Percentiles rank a stretch among this genome's conserved stretches.
Evolutionary conservation across 2,797 vertebrate species (phyloP).

Genomic region (Premnoplex brunnescens): DNA sequence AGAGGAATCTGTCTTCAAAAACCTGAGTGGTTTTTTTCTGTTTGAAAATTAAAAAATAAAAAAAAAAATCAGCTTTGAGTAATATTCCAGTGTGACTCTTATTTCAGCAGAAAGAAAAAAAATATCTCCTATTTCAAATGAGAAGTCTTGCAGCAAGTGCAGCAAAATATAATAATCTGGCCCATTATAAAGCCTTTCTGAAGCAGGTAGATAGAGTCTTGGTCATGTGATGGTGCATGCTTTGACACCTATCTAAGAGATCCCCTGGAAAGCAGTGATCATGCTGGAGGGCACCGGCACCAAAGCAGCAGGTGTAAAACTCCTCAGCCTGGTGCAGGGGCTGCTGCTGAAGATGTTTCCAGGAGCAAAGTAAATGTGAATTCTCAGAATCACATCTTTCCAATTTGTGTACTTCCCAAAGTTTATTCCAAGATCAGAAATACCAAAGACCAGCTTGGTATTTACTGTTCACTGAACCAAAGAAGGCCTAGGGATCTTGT

Average conservation of each 20-base stretch:
- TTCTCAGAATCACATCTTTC: not conserved
- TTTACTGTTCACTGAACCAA: not conserved
- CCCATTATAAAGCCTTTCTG: not conserved
- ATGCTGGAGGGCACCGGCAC: not conserved
- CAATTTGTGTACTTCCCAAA: not conserved
- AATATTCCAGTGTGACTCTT: not conserved
- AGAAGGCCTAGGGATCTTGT: not conserved
- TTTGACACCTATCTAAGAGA: not conserved
- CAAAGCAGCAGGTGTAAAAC: not conserved
- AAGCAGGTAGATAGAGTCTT: not conserved
- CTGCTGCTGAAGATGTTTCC: not conserved
- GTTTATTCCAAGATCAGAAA: not conserved
- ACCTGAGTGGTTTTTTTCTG: not conserved
- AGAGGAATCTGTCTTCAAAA: not conserved
- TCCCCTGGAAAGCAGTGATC: not conserved
- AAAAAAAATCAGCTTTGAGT: not conserved
- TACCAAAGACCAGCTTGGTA: not conserved
- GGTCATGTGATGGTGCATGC: not conserved
- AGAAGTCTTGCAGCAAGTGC: not conserved
- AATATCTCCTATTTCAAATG: not conserved
- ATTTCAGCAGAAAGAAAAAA: not conserved
- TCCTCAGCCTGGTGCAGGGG: fast-evolving
- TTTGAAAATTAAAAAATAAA: not conserved
- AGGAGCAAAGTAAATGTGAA: not conserved
- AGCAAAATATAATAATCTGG: not conserved